Base-by-base conservation (phyloP, 53 echinoderm and acorn worm species). In the Holothuria leucospilota region DNA sequence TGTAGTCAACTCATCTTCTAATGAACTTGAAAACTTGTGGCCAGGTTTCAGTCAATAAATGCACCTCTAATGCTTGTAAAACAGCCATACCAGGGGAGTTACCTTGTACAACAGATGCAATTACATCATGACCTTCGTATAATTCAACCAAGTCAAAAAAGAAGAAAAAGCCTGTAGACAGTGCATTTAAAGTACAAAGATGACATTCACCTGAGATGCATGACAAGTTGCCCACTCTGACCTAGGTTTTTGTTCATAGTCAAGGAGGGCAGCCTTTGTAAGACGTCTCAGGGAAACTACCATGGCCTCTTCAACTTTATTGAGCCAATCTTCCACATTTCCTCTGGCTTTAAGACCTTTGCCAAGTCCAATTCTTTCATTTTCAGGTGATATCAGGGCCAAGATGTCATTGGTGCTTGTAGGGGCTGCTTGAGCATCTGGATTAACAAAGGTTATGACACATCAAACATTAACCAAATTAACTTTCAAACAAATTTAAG, bases 301-400 rank as follows among this genome's bases (percentile, higher is more conserved):
- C 99, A 98, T 95, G 85, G 92, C 93, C 61, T 95, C 99, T 73
- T 98, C 95, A 26, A 95, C 95, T 62, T 98, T 98, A 63, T 93
- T 89, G 77, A 98, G 86, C 99, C 99, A 98, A 82, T 98, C 99
- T 86, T 98, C 99, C 65, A 98, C 99, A 59, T 98, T 98, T 40
- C 99, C 99, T 69, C 99, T 90, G 56, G 99, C 99, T 87, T 98
- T 98, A 61, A 98, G 92, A 18, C 99, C 99, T 79, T 98, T 98
- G 68, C 97, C 97, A 24, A 98, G 89, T 40, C 88, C 92, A 46
- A 98, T 95, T 51, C 90, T 95, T 78, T 98, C 99, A 72, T 95
- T 91, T 83, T 98, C 98, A 14, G 99, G 99, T 18, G 95, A 95
- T 70, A 98, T 85, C 82, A 98, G 93, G 20, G 95, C 99, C 59